Conservation (phyloP, 2,113 vertebrate species). For the Nipponia nippon region DNA sequence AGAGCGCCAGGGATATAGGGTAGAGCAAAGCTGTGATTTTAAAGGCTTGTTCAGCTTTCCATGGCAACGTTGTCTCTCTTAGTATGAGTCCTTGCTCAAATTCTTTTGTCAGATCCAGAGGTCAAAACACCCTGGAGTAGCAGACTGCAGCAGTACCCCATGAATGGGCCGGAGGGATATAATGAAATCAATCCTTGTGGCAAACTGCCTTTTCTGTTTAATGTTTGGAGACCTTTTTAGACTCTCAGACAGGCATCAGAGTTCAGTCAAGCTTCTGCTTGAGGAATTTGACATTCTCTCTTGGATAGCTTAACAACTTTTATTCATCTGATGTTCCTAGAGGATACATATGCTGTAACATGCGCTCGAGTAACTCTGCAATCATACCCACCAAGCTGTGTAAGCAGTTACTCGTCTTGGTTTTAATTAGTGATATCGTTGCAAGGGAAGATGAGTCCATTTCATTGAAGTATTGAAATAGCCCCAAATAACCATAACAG, state of each 20-base stretch:
- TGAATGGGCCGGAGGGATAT: neutral
- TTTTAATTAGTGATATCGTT: neutral
- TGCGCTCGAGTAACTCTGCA: neutral
- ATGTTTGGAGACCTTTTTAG: neutral
- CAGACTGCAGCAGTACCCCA: neutral
- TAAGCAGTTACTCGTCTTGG: neutral
- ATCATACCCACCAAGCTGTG: neutral
- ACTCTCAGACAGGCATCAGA: neutral
- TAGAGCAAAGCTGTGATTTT: neutral
- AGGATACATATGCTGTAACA: neutral
- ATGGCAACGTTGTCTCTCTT: neutral
- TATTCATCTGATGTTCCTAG: neutral
- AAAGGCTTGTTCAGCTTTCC: neutral
- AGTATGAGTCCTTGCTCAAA: neutral
- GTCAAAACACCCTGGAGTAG: neutral
- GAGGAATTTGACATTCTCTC: neutral
- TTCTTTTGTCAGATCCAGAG: neutral
- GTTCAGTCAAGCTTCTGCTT: neutral
- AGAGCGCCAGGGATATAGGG: rapidly evolving
- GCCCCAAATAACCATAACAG: neutral
- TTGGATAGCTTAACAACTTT: neutral
- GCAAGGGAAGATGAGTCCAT: neutral
- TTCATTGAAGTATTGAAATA: neutral
- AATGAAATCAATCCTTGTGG: neutral
- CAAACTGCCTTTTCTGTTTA: neutral